Conservation (phyloP, 92 coral and sea anemone genomes). For the Umimayanthus kanabou region DNA sequence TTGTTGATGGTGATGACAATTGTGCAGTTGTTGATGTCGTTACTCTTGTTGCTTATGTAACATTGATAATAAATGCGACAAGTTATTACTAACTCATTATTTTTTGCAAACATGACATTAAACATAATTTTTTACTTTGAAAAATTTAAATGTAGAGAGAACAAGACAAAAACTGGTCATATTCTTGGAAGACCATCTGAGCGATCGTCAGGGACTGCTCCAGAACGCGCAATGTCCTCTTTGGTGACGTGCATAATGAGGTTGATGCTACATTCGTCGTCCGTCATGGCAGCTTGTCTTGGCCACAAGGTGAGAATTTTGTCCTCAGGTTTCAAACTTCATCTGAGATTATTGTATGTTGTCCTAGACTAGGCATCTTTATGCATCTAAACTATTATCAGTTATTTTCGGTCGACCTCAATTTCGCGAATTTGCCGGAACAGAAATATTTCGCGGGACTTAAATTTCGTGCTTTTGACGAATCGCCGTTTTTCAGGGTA, state of each 20-base stretch:
- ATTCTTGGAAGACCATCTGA: slow-evolving; percentile 39
- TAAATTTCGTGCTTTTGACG: too few relatives aligned
- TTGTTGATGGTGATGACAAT: background rate
- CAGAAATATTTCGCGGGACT: too few relatives aligned
- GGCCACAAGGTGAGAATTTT: slow-evolving; percentile 13
- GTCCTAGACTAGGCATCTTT: too few relatives aligned
- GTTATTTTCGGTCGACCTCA: too few relatives aligned
- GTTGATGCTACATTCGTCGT: slow-evolving; percentile 43
- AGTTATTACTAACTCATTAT: background rate
- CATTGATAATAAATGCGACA: background rate
- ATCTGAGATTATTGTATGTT: too few relatives aligned
- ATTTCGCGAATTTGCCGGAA: too few relatives aligned
- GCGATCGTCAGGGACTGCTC: slow-evolving; percentile 13
- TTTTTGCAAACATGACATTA: background rate
- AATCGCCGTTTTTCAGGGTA: too few relatives aligned
- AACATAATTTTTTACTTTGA: background rate
- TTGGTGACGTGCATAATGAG: slow-evolving; percentile 42
- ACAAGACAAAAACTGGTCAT: slow-evolving; percentile 45
- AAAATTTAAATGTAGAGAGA: background rate
- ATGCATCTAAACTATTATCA: too few relatives aligned
- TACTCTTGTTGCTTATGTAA: background rate
- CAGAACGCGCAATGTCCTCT: slow-evolving; percentile 45
- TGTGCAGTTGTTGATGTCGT: background rate
- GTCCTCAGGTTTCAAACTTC: too few relatives aligned
- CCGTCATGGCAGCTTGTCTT: slow-evolving; percentile 42